Conservation (phyloP, 2,797 vertebrate species). For the Salarias fasciatus region DNA sequence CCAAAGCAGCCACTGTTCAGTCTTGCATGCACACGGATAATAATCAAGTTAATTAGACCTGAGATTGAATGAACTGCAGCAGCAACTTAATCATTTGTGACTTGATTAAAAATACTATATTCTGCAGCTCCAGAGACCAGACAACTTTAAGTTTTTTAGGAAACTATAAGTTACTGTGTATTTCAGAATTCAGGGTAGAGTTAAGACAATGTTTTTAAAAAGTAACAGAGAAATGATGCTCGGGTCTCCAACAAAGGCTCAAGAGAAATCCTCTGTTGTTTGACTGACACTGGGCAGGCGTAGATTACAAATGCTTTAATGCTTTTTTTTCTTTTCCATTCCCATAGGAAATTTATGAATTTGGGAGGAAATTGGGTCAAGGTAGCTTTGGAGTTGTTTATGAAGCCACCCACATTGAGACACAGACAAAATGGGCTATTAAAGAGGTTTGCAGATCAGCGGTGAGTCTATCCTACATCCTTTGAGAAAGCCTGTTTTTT, state of each 20-base stretch:
- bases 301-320: conserved; percentile 57
- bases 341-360: conserved; percentile 84
- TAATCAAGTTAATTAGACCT: conserved; percentile 89
- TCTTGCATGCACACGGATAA: conserved; percentile 86
- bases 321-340: conserved; percentile 33
- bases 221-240: conserved; percentile 50
- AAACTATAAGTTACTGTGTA: conserved; percentile 71
- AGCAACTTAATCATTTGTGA: conserved; percentile 88
- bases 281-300: conserved; percentile 45
- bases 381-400: conserved; percentile 88
- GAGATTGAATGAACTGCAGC: conserved; percentile 85
- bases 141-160: conserved; percentile 61
- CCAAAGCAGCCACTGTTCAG: conserved; percentile 82
- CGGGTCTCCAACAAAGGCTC: conserved; percentile 19
- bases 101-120: conserved; percentile 87
- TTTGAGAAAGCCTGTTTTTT: conserved; percentile 35
- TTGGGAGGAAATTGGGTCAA: conserved; percentile 87
- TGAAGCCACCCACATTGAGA: conserved; percentile 85
- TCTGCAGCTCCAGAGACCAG: conserved; percentile 77
- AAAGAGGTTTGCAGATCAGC: conserved; percentile 88
- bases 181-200: conserved; percentile 67
- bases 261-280: conserved; percentile 23
- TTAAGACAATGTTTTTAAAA: conserved; percentile 49
- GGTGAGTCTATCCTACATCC: conserved; percentile 72
- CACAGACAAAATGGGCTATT: conserved; percentile 85